phyloP scores from a whole-genome alignment of 2,888 invertebrate genomes.

The Rhorus exstirpatorius region DNA sequence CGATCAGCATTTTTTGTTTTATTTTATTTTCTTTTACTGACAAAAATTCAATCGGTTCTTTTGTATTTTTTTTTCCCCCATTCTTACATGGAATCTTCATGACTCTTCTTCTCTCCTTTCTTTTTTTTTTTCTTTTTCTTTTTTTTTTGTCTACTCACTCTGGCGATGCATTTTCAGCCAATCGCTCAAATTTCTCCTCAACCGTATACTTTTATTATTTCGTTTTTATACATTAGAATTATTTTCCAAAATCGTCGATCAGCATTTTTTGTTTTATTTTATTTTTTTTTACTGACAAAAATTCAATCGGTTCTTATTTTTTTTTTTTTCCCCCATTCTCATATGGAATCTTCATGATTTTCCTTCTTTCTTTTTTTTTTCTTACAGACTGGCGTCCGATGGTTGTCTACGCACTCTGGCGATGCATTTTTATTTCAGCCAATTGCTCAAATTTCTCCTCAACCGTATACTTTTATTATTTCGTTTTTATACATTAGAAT shows the following conservation, averaged over 20 bases:
- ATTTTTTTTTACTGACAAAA: slow-evolving; percentile 18
- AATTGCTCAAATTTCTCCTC: no score
- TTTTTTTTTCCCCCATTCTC: neutral
- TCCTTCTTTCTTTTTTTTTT: slow-evolving; percentile 26
- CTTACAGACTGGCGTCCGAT: slow-evolving; percentile 97
- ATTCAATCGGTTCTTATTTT: no score
- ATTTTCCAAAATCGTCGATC: no score
- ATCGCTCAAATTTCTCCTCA: no score
- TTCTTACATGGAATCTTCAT: neutral
- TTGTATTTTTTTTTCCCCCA: neutral
- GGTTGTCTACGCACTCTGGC: slow-evolving; percentile 98
- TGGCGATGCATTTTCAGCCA: slow-evolving; percentile 99
- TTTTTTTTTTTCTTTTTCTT: slow-evolving; percentile 87
- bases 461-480: no score
- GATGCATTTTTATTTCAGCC: slow-evolving; percentile 98
- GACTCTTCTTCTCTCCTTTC: slow-evolving; percentile 16
- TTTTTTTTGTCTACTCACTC: slow-evolving; percentile 98
- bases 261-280: no score
- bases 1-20: no score
- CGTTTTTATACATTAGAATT: no score
- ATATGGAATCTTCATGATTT: neutral
- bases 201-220: no score
- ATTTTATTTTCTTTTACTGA: slow-evolving; percentile 18
- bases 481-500: no score
- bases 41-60: no score